phyloP scores from a whole-genome alignment of 2,888 invertebrate genomes.

The Eilema depressum region DNA sequence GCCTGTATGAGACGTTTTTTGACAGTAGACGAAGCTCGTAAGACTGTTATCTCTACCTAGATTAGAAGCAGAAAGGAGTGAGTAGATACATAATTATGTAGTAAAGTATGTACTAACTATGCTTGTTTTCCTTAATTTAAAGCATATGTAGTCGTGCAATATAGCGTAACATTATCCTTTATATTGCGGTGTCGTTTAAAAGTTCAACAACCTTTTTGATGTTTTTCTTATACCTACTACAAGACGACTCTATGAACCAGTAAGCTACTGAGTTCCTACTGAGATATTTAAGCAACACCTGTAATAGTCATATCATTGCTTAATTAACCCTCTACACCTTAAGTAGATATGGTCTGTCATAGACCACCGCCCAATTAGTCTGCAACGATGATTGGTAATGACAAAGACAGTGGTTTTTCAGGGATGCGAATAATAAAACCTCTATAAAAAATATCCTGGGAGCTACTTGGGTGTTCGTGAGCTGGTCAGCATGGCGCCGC shows the following conservation, averaged over 20 bases:
- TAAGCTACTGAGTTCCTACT: too few species aligned
- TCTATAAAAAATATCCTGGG: not conserved
- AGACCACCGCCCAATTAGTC: not conserved
- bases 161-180: not conserved
- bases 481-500: not conserved
- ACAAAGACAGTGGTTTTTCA: too few species aligned
- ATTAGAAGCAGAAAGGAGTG: not conserved
- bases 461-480: not conserved
- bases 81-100: too few species aligned
- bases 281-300: too few species aligned
- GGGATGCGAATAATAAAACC: not conserved
- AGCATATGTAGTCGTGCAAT: not conserved
- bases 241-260: not conserved
- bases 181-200: not conserved
- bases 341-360: not conserved
- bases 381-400: not conserved
- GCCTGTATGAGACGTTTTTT: not conserved
- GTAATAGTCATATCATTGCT: too few species aligned
- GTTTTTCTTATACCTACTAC: not conserved
- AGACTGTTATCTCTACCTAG: not conserved
- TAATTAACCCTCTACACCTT: not conserved
- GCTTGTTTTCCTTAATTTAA: not conserved
- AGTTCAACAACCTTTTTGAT: not conserved
- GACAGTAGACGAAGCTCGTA: not conserved
- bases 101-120: not conserved